Percentiles rank a stretch among this genome's conserved stretches.
Conservation (phyloP, 2,797 vertebrate species). For the Brachyalestes nurse region DNA sequence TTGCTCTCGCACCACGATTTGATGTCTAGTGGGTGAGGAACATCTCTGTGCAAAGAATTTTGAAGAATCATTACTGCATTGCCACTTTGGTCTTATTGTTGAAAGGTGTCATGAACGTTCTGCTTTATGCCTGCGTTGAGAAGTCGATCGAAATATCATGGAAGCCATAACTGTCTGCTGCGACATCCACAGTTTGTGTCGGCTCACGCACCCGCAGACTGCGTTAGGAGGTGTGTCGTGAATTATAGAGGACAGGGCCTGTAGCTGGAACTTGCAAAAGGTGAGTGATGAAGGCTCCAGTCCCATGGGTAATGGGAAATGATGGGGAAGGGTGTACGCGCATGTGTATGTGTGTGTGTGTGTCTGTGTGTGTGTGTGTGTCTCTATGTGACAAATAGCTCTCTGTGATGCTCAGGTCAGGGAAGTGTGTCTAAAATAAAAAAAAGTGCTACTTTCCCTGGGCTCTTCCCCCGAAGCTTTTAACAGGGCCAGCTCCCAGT, state of each 20-base stretch:
- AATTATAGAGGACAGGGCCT: slow-evolving; percentile 47
- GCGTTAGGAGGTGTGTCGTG: slow-evolving; percentile 34
- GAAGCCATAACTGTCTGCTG: slow-evolving; percentile 39
- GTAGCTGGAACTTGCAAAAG: slow-evolving; percentile 13
- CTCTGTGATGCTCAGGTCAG: slow-evolving; percentile 30
- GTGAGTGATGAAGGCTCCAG: slow-evolving; percentile 27
- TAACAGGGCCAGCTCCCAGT: slow-evolving; percentile 30
- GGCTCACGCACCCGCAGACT: slow-evolving; percentile 18
- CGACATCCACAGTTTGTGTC: slow-evolving; percentile 44
- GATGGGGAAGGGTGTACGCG: slow-evolving; percentile 2
- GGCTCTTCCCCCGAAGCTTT: slow-evolving; percentile 34
- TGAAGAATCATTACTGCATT: not conserved
- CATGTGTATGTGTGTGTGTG: not conserved
- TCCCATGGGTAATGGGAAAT: slow-evolving; percentile 19
- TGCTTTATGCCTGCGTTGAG: slow-evolving; percentile 30
- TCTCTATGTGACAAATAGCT: slow-evolving; percentile 5
- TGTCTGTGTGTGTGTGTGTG: not conserved
- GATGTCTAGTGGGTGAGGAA: not conserved
- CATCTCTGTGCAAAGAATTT: slow-evolving; percentile 2
- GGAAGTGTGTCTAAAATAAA: slow-evolving; percentile 18
- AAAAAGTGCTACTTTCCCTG: slow-evolving; percentile 10
- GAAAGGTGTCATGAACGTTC: slow-evolving; percentile 14
- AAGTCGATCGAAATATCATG: slow-evolving; percentile 44
- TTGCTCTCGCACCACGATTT: not conserved
- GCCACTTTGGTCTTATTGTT: not conserved